Percentiles rank a stretch among this genome's conserved stretches.
phyloP scores from a whole-genome alignment of 2,888 invertebrate species.

The Cephonodes hylas region DNA sequence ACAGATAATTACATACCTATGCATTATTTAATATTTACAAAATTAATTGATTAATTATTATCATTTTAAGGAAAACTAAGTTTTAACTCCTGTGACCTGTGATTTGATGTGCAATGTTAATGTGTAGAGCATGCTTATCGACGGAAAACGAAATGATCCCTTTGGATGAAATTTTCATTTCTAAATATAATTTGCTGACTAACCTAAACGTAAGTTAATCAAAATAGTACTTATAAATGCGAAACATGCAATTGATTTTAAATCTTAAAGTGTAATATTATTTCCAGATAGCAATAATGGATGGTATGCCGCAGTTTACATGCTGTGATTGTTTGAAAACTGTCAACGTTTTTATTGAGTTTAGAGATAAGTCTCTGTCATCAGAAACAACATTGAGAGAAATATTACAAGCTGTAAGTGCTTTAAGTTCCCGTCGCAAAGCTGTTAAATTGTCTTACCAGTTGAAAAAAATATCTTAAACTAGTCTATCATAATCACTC shows the following conservation, averaged over 20 bases:
- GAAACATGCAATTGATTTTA: no score
- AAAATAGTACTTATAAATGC: not conserved
- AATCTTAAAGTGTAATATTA: slow-evolving; percentile 6
- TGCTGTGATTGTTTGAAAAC: slow-evolving; percentile 45
- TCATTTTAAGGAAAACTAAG: not conserved
- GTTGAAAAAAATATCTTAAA: no score
- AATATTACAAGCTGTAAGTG: not conserved
- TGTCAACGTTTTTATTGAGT: slow-evolving; percentile 44
- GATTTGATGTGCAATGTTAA: slow-evolving; percentile 35
- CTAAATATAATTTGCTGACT: slow-evolving; percentile 56
- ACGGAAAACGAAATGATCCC: slow-evolving; percentile 35
- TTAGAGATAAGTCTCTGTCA: slow-evolving; percentile 49
- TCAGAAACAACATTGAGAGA: slow-evolving; percentile 12
- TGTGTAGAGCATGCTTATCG: slow-evolving; percentile 58
- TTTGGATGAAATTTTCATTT: slow-evolving; percentile 43
- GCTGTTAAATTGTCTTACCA: no score
- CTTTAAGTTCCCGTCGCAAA: no score
- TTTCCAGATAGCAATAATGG: slow-evolving; percentile 44
- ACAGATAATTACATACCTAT: no score
- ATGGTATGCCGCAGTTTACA: slow-evolving; percentile 48
- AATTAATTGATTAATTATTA: no score
- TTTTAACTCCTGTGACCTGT: not conserved
- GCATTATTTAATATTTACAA: no score
- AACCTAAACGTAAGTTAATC: slow-evolving; percentile 49
- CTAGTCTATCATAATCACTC: no score